Evolutionary conservation across 1,140 invertebrate species (phyloP).

Genomic region (Drosophila tristis): DNA sequence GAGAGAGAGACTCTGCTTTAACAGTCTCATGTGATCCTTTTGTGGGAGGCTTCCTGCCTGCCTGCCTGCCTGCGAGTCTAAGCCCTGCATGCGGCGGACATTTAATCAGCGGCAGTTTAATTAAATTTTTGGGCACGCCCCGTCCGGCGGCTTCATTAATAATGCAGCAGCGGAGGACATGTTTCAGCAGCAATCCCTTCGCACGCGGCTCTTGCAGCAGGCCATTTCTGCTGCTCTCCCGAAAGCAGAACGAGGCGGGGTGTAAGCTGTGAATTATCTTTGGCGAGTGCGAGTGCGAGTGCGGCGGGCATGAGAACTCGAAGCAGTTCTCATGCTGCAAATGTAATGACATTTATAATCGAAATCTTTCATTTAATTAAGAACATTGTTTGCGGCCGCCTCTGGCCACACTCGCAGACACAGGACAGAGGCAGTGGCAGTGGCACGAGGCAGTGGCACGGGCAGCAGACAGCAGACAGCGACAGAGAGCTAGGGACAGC

Average conservation of each 20-base stretch:
- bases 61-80: slow-evolving; percentile 23
- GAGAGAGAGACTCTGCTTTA: too few species aligned
- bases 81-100: slow-evolving; percentile 40
- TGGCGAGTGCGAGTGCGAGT: too few species aligned
- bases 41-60: too few species aligned
- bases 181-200: slow-evolving; percentile 19
- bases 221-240: background rate
- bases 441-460: background rate
- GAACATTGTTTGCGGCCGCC: slow-evolving; percentile 69
- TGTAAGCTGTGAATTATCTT: too few species aligned
- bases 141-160: slow-evolving; percentile 63
- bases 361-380: slow-evolving; percentile 82
- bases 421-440: background rate
- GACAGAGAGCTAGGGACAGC: slow-evolving; percentile 9
- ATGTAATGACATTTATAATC: slow-evolving; percentile 77
- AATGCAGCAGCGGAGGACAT: slow-evolving; percentile 54
- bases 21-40: background rate
- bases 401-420: slow-evolving; percentile 17
- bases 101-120: slow-evolving; percentile 59
- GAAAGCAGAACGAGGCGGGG: too few species aligned
- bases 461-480: background rate
- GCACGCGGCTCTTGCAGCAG: slow-evolving; percentile 13
- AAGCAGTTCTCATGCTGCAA: slow-evolving; percentile 28
- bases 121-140: slow-evolving; percentile 63
- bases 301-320: slow-evolving; percentile 7